Evolutionary conservation across 2,113 vertebrate species (phyloP), one percentile per base, ranked within the genome.

Genomic region (Chaetura pelagica): DNA sequence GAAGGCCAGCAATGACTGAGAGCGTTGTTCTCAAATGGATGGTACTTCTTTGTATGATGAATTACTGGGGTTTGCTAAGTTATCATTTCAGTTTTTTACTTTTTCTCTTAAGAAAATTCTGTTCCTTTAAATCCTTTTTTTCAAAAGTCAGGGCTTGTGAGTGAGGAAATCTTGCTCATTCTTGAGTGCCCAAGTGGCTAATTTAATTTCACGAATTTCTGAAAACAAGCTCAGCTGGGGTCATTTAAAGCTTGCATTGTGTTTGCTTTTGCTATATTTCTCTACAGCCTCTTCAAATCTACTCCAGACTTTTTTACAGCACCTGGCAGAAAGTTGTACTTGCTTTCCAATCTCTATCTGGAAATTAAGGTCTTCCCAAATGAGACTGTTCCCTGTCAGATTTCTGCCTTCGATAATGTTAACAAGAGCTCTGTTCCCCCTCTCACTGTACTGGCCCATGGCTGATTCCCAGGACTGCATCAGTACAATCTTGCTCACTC

Each of bases 291-390:
- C n/a, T 27, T 90, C 71, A 87, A 93, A 89, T 82, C 94, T 78
- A 84, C 87, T 93, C 81, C 91, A 96, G 81, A 63, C 19, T 64
- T 75, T 93, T 94, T 93, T 91, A 93, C 40, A 91, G 84, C 84
- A 96, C 96, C 93, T 96, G 95, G 92, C 78, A 96, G 58, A 87
- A 93, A 68, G 54, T 30, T 91, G 58, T 75, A 52, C 51, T 85
- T 91, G 24, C 44, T 91, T 91, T 95, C 90, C 87, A 93, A 8
- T 29, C 44, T 52, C 84, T 76, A 64, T 93, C 76, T 86, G 64
- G 84, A 87, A 96, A 96, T 72, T 30, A 91, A 89, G 61, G 6
- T 89, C 84, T 91, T 89, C 81, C 64, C 57, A 89, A 84, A 81
- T 7, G 10, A 78, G 51, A 48, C 42, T 46, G 12, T 67, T 87